Percentiles rank a stretch among this genome's conserved stretches.
Evolutionary conservation across 2,113 vertebrate genomes (phyloP).

Genomic region (Orthochromis malagaraziensis): DNA sequence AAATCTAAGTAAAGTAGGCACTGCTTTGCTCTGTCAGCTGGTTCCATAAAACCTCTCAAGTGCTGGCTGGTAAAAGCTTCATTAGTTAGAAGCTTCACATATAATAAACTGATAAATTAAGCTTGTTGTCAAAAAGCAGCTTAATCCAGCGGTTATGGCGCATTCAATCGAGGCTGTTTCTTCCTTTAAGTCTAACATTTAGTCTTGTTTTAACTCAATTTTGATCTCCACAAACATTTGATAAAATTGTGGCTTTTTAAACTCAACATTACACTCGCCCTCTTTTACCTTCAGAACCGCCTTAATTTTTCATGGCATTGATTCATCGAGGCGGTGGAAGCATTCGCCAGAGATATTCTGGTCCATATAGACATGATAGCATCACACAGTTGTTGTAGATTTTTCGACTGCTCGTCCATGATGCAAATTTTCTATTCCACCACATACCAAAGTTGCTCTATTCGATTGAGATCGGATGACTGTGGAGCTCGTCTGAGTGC

Average conservation of each 20-base stretch:
- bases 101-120: not conserved
- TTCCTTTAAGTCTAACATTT: not conserved
- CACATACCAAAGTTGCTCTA: not conserved
- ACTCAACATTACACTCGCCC: not conserved
- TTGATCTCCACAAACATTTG: not conserved
- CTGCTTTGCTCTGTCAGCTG: not conserved
- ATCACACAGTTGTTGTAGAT: rapidly evolving
- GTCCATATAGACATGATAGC: not conserved
- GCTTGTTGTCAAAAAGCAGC: not conserved
- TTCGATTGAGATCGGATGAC: not conserved
- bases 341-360: not conserved
- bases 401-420: not conserved
- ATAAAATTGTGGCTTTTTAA: not conserved
- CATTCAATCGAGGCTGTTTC: not conserved
- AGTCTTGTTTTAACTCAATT: not conserved
- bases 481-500: not conserved
- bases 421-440: not conserved
- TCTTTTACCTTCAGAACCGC: not conserved
- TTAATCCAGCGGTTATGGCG: not conserved
- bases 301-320: not conserved
- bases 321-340: not conserved
- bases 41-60: not conserved
- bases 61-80: not conserved
- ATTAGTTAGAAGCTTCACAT: not conserved
- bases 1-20: not conserved